These are phyloP conservation scores for Oreocharis arfaki DNA, from an alignment of 2,113 vertebrate species.

Conservation along the genomic window DNA sequence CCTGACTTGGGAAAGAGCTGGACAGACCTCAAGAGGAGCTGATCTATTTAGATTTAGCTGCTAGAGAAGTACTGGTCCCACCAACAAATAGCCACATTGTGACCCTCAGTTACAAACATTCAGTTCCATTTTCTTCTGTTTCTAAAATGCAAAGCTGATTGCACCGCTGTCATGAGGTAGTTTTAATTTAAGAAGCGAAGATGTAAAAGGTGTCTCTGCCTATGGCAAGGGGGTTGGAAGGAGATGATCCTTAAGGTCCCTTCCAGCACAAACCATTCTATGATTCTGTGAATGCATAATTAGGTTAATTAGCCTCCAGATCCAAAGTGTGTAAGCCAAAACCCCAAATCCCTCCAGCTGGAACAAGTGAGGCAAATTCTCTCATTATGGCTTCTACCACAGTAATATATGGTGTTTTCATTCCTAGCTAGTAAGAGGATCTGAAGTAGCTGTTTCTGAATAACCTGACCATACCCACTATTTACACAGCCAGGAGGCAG, in stretches of 20 bases:
- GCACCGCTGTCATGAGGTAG: not conserved
- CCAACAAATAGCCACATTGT: not conserved
- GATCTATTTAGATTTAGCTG: not conserved
- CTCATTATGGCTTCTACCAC: not conserved
- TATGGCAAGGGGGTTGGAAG: not conserved
- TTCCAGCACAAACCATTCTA: not conserved
- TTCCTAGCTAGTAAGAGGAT: not conserved
- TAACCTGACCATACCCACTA: not conserved
- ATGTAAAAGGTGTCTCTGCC: not conserved
- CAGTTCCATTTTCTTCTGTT: not conserved
- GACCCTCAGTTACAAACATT: not conserved
- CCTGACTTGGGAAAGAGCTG: not conserved
- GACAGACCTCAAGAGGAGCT: not conserved
- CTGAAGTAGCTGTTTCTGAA: not conserved
- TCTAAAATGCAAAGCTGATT: not conserved
- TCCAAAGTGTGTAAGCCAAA: not conserved
- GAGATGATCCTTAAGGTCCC: not conserved
- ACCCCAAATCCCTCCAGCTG: not conserved
- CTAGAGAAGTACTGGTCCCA: not conserved
- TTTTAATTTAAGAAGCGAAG: not conserved
- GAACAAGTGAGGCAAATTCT: not conserved
- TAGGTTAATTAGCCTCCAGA: not conserved
- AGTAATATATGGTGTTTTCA: not conserved
- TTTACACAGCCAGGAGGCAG: not conserved
- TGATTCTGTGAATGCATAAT: not conserved